Evolutionary conservation across 2,113 vertebrate genomes (phyloP), one percentile per base, ranked within the genome.

Genomic region (Sardina pilchardus): DNA sequence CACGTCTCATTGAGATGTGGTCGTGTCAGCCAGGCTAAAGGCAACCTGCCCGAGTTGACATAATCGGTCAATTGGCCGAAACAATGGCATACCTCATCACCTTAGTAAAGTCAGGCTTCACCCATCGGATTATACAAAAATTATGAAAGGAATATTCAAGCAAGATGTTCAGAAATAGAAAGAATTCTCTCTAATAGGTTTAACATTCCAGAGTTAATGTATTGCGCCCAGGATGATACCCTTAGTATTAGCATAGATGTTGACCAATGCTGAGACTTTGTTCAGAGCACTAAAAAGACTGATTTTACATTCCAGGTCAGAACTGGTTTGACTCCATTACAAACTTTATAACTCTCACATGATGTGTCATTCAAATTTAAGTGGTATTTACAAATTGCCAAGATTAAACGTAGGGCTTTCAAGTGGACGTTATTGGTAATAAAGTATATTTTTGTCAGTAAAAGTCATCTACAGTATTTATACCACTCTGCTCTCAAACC

Each of bases 401-500:
- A 78, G 26, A 75, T 75, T 30, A 78, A 39, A 14, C 21, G 34
- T 78, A 36, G 12, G 16, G 16, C 39, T 78, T 78, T 78, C 30
- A 78, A 16, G 34, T 78, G 5, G 26, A 78, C 39, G 34, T 71
- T 34, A 71, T 34, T 34, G 63, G 63, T 78, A 78, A 78, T 16
- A 78, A 78, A 78, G 30, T 78, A 78, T 78, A 78, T 78, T 78
- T 78, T 78, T 78, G 71, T 78, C 71, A 78, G 71, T 78, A 36
- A 78, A 78, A 78, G 71, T 78, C 30, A 39, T 34, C 30, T 39
- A 78, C 34, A 36, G 1, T 34, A 78, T 17, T 78, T 16, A 78
- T 78, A 78, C 30, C 71, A 78, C 26, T 67, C 34, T 36, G 26
- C 6, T 71, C 14, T 78, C 26, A 67, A 14, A 14, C 14, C 10